phyloP scores from a whole-genome alignment of 2,888 invertebrate genomes.

The Cephalotes varians region DNA sequence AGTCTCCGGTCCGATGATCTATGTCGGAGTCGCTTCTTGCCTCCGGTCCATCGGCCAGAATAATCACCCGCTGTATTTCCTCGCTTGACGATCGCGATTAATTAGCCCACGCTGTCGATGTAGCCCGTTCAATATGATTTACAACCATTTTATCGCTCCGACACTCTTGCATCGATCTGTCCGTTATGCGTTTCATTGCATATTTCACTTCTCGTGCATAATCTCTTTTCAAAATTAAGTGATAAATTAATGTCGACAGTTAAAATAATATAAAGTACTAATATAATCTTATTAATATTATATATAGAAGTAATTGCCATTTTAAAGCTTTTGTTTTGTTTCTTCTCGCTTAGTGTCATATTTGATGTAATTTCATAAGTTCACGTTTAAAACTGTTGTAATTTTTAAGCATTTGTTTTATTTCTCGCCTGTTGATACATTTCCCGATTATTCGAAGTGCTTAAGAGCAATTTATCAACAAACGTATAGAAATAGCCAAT shows the following conservation, averaged over 20 bases:
- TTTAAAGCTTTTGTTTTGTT: too few species aligned
- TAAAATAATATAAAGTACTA: neutral
- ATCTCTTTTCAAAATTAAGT: neutral
- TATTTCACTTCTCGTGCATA: neutral
- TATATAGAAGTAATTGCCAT: too few species aligned
- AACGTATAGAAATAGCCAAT: neutral
- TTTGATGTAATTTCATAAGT: neutral
- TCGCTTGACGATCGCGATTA: slow-evolving; percentile 29
- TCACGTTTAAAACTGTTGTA: neutral
- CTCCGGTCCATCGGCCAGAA: slow-evolving; percentile 30
- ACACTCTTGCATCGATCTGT: slow-evolving; percentile 22
- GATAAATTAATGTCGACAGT: neutral
- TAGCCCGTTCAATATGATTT: slow-evolving; percentile 24
- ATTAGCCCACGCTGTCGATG: slow-evolving; percentile 33
- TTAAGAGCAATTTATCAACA: slow-evolving; percentile 8
- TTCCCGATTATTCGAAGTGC: neutral
- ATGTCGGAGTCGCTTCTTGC: slow-evolving; percentile 45
- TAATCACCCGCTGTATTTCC: slow-evolving; percentile 41
- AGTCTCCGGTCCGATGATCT: slow-evolving; percentile 47
- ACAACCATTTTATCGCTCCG: slow-evolving; percentile 31
- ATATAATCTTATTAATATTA: too few species aligned
- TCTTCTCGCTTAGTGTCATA: too few species aligned
- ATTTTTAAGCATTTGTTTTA: neutral
- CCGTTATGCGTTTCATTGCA: neutral
- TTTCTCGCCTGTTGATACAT: neutral